Percentiles rank a stretch among this genome's conserved stretches.
Evolutionary conservation across 2,113 vertebrate genomes (phyloP).

Genomic region (Amphiprion percula): DNA sequence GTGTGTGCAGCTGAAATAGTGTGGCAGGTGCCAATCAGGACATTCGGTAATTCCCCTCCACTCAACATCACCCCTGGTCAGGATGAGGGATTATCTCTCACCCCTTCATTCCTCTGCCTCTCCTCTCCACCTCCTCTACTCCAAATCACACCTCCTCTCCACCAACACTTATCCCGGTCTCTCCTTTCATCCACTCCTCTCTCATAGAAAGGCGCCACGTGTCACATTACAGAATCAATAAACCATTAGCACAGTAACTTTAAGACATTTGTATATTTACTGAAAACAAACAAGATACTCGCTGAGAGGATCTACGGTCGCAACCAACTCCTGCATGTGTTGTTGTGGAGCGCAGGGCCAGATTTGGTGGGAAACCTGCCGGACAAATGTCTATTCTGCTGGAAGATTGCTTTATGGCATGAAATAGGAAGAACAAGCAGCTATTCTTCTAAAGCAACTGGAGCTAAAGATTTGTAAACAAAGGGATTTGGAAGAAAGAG

Average conservation of each 20-base stretch:
- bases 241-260: constrained; percentile 38
- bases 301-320: background rate
- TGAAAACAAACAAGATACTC: constrained; percentile 43
- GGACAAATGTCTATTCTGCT: background rate
- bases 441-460: constrained; percentile 22
- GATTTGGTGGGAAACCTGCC: constrained; percentile 19
- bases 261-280: constrained; percentile 52
- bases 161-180: constrained; percentile 3
- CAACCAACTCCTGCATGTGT: background rate
- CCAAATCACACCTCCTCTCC: constrained; percentile 23
- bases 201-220: constrained; percentile 17
- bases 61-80: constrained; percentile 61
- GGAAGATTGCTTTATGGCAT: constrained; percentile 18
- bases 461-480: constrained; percentile 18
- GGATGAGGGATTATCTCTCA: constrained; percentile 67
- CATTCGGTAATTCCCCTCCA: constrained; percentile 66
- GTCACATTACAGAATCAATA: constrained; percentile 43
- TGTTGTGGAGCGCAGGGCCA: background rate
- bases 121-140: constrained; percentile 32
- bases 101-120: constrained; percentile 43
- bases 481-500: background rate
- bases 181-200: background rate
- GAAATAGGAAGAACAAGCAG: constrained; percentile 7
- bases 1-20: constrained; percentile 12
- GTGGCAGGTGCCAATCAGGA: constrained; percentile 69